These are phyloP conservation scores for Neomonachus schauinslandi DNA, from an alignment of 2,113 vertebrate genomes.

Conservation along the genomic window DNA sequence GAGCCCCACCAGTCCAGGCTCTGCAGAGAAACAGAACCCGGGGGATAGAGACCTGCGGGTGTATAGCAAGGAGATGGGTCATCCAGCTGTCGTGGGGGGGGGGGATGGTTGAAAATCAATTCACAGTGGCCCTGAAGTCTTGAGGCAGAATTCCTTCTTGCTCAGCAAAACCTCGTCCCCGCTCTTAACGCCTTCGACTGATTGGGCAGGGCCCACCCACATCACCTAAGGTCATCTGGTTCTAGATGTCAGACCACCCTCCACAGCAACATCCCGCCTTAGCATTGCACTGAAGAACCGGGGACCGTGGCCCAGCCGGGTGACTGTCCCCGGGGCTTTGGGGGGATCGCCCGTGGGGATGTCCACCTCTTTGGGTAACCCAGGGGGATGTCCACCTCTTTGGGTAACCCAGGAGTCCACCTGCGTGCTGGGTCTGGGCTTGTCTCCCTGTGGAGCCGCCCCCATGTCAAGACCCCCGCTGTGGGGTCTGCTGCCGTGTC, in stretches of 20 bases:
- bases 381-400: no score
- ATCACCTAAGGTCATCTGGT: fast-evolving
- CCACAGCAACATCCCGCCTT: fast-evolving
- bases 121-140: neutral
- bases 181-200: neutral
- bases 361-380: neutral
- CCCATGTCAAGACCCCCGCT: neutral
- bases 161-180: neutral
- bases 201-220: neutral
- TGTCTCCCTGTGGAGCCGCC: neutral
- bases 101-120: neutral
- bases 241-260: neutral
- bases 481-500: no score
- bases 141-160: neutral
- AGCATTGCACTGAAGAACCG: neutral
- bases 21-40: neutral
- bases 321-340: fast-evolving
- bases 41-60: fast-evolving
- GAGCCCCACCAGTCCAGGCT: neutral
- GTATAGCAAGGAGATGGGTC: neutral
- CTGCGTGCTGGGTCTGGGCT: neutral
- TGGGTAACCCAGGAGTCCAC: neutral
- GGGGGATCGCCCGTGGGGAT: neutral
- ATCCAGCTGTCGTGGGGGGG: fast-evolving
- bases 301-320: no score